phyloP scores from a whole-genome alignment of 2,888 invertebrate genomes.

The Nipponacmea schrenckii region DNA sequence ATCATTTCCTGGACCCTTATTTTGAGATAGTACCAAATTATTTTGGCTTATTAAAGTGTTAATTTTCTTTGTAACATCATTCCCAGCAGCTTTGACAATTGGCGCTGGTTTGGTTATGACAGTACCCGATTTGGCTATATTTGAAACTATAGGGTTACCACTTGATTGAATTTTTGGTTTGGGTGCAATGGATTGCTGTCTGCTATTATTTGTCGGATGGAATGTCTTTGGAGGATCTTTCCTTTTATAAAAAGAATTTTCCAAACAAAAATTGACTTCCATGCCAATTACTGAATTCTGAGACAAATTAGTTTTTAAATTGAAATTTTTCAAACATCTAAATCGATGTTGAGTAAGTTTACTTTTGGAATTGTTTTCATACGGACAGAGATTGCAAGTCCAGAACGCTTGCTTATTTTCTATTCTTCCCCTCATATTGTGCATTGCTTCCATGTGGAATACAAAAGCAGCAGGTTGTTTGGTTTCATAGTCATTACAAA shows the following conservation, averaged over 20 bases:
- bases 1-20: neutral
- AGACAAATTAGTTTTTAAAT: constrained; percentile 83
- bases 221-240: constrained; percentile 19
- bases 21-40: constrained; percentile 8
- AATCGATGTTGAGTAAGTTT: constrained; percentile 88
- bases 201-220: constrained; percentile 4
- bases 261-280: constrained; percentile 57
- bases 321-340: constrained; percentile 89
- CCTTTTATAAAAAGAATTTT: constrained; percentile 53
- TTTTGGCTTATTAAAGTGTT: constrained; percentile 17
- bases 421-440: constrained; percentile 83
- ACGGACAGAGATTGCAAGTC: constrained; percentile 92
- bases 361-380: constrained; percentile 92
- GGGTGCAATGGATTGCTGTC: constrained; percentile 23
- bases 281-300: constrained; percentile 70
- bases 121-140: neutral
- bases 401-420: constrained; percentile 88
- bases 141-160: constrained; percentile 12
- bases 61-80: constrained; percentile 15
- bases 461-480: constrained; percentile 74
- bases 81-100: neutral
- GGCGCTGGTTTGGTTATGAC: neutral
- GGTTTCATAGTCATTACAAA: constrained; percentile 80
- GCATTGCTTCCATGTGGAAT: constrained; percentile 91
- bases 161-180: constrained; percentile 23